phyloP scores from a whole-genome alignment of 2,797 vertebrate genomes.

The Allobates femoralis region DNA sequence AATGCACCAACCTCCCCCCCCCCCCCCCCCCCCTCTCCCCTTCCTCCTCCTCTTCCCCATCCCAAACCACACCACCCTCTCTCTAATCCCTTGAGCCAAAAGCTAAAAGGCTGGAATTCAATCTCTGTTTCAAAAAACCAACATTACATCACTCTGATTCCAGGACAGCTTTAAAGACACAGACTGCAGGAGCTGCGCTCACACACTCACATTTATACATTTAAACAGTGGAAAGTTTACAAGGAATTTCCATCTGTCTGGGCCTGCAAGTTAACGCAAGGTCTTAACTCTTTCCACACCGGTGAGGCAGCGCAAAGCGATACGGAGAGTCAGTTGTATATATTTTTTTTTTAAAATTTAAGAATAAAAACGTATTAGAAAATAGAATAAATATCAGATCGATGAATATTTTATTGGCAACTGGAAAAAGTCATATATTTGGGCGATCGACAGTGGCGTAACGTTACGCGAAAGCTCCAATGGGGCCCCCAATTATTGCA shows the following conservation, averaged over 20 bases:
- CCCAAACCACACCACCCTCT: constrained; percentile 67
- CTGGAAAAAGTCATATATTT: too few relatives aligned
- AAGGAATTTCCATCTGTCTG: constrained; percentile 64
- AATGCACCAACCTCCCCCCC: constrained; percentile 44
- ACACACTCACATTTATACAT: constrained; percentile 48
- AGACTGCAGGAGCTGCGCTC: constrained; percentile 45
- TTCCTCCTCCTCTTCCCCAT: constrained; percentile 36
- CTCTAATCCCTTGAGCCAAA: constrained; percentile 67
- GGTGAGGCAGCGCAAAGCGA: neutral
- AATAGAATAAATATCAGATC: too few relatives aligned
- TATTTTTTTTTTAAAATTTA: too few relatives aligned
- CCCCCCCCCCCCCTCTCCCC: constrained; percentile 27
- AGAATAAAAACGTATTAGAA: too few relatives aligned
- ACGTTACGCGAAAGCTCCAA: too few relatives aligned
- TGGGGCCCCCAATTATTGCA: too few relatives aligned
- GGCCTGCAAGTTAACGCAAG: constrained; percentile 58
- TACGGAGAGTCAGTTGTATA: too few relatives aligned
- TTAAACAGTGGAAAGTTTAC: constrained; percentile 61
- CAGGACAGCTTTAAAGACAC: constrained; percentile 62
- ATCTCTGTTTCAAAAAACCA: constrained; percentile 65
- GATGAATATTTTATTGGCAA: too few relatives aligned
- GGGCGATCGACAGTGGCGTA: too few relatives aligned
- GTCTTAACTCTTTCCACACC: constrained; percentile 31
- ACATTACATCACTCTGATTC: constrained; percentile 67
- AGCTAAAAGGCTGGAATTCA: constrained; percentile 69